Percentiles rank a stretch among this genome's conserved stretches.
Conservation (phyloP, 35 echinoderm and acorn worm species). For the Hemicentrotus pulcherrimus region DNA sequence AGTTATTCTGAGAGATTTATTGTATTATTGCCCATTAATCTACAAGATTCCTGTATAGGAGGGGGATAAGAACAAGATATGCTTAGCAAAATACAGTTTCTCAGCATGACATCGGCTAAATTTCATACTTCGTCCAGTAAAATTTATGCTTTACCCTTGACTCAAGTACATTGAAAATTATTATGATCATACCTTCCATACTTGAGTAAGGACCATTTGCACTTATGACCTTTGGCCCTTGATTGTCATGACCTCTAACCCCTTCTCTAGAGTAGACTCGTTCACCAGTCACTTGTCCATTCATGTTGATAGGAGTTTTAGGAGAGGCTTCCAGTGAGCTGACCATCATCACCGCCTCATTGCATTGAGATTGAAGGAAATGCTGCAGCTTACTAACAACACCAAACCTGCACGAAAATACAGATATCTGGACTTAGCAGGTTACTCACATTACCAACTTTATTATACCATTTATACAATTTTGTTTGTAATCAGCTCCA, state of each 20-base stretch:
- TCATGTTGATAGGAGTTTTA: not conserved
- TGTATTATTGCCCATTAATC: no score
- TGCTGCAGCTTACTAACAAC: slow-evolving; percentile 28
- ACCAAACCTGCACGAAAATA: not conserved
- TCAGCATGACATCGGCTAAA: no score
- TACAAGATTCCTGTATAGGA: no score
- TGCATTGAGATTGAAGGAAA: slow-evolving; percentile 41
- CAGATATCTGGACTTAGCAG: not conserved
- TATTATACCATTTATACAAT: no score
- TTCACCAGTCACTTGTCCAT: not conserved
- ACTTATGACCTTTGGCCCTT: not conserved
- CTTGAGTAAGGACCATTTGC: not conserved
- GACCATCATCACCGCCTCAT: slow-evolving; percentile 42
- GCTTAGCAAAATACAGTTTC: no score
- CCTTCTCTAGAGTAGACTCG: not conserved
- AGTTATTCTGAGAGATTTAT: no score
- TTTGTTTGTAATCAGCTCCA: no score
- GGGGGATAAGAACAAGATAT: no score
- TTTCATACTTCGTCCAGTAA: no score
- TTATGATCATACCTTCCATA: not conserved
- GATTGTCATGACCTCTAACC: not conserved
- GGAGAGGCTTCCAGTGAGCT: slow-evolving; percentile 5
- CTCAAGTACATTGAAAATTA: not conserved
- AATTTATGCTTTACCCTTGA: not conserved
- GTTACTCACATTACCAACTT: no score